Conservation (phyloP, 2,888 invertebrate genomes). For the Synergus itoensis region DNA sequence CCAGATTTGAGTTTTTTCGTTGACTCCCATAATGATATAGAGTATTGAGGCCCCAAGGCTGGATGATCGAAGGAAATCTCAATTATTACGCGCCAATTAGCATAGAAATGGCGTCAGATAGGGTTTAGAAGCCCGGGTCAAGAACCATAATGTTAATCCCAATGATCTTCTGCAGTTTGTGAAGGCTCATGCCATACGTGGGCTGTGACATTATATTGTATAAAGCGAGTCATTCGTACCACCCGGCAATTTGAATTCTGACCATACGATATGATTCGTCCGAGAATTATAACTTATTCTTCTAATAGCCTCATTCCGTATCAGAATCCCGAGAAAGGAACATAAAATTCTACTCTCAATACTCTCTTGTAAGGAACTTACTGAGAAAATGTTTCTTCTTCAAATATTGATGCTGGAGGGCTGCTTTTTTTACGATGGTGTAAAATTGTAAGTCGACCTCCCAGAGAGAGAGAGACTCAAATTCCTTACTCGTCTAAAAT, state of each 20-base stretch:
- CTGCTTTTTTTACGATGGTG: neutral
- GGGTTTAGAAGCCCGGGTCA: conserved; percentile 55
- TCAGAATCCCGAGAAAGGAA: conserved; percentile 17
- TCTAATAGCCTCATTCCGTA: neutral
- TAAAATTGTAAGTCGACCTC: conserved; percentile 20
- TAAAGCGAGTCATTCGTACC: conserved; percentile 46
- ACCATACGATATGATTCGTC: conserved; percentile 45
- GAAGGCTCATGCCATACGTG: conserved; percentile 65
- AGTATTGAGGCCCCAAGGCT: conserved; percentile 2
- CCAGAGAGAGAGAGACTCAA: neutral
- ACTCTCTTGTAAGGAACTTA: neutral
- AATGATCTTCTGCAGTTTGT: conserved; percentile 52
- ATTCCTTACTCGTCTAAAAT: neutral
- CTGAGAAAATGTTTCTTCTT: conserved; percentile 27
- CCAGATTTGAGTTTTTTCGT: conserved; percentile 19
- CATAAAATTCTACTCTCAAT: conserved; percentile 27
- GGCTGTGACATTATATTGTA: conserved; percentile 45
- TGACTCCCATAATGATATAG: conserved; percentile 10
- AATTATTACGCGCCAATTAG: conserved; percentile 60
- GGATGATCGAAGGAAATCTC: conserved; percentile 66
- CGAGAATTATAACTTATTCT: conserved; percentile 29
- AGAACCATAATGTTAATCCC: conserved; percentile 63
- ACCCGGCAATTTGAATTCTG: conserved; percentile 41
- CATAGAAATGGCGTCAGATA: conserved; percentile 52
- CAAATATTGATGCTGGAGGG: conserved; percentile 14